Base-by-base conservation (phyloP, 1,140 invertebrate genomes). In the Temnothorax curvispinosus region DNA sequence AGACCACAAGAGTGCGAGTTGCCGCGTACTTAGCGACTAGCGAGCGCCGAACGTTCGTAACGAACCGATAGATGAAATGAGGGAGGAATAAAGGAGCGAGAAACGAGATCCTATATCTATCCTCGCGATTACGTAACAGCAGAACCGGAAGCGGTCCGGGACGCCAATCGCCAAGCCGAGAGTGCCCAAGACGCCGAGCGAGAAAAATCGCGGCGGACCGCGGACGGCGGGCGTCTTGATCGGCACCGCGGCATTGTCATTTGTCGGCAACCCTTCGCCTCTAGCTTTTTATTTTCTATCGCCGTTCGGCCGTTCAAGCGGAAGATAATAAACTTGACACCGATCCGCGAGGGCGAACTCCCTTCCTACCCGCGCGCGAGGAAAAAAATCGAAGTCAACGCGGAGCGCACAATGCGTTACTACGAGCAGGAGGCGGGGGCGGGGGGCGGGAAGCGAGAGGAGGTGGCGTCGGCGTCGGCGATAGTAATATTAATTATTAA, bases 81-180 rank as follows among this genome's bases (percentile, higher is more conserved):
- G 8, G 41, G 8, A 44, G 6, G 27, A 27, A 44, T 2, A 44
- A 44, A 44, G 8, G 41, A 7, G 41, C 41, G 41, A 44, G 9
- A 13, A 11, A 54, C 18, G 4, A 54, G 27, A 54, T 47, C 47
- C 9, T 11, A 77, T 21, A 74, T 77, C 27, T 27, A 27, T 27
- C 27, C 27, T 27, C 64, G 13, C 13, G 72, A 90, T 90, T 90
- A 87, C 77, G 72, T 78, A 89, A 90, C 58, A 32, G 35, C 15
- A 21, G 67, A 13, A 15, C 11, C 15, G 21, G 11, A 71, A 41
- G 27, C 27, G 11, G 38, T 27, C n/a, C 21, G 18, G 9, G 27
- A 50, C 8, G 18, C 27, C 27, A 27, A 27, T 27, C 27, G 27
- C 27, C 27, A 1, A 27, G 27, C 27, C 27, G 1, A 27, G n/a